Percentiles rank a stretch among this genome's conserved stretches.
These are phyloP conservation scores for Parus major DNA, from an alignment of 2,113 vertebrate species.

Conservation along the genomic window DNA sequence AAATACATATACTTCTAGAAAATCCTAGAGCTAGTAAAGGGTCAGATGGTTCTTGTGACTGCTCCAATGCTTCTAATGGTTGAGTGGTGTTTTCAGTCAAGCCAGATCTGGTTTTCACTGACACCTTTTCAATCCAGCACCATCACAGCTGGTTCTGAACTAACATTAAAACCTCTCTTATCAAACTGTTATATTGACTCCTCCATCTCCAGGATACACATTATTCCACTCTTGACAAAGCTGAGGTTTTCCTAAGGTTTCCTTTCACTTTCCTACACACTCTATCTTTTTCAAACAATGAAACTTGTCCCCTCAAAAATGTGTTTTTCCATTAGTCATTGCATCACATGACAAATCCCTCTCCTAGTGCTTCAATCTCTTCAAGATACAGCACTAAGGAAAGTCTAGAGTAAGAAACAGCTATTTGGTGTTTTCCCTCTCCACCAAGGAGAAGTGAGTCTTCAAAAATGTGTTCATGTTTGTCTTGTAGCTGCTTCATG, in stretches of 20 bases:
- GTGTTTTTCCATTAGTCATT: neutral
- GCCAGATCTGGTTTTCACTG: neutral
- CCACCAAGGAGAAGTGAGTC: neutral
- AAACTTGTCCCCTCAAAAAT: neutral
- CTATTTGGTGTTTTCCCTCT: neutral
- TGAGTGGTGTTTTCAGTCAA: neutral
- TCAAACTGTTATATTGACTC: neutral
- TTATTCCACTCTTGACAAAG: neutral
- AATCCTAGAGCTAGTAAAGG: neutral
- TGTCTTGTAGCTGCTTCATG: neutral
- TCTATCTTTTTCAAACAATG: neutral
- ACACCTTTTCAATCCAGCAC: neutral
- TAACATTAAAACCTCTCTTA: neutral
- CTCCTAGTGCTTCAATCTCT: neutral
- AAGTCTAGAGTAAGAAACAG: neutral
- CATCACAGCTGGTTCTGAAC: neutral
- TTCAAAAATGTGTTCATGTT: neutral
- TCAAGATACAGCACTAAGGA: neutral
- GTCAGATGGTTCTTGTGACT: neutral
- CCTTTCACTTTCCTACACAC: neutral
- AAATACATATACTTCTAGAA: neutral
- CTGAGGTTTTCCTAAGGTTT: neutral
- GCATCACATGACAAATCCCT: fast-evolving
- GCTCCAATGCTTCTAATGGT: neutral
- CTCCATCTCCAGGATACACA: neutral